Evolutionary conservation across 2,113 vertebrate species (phyloP).

Genomic region (Mormoops blainvillei): DNA sequence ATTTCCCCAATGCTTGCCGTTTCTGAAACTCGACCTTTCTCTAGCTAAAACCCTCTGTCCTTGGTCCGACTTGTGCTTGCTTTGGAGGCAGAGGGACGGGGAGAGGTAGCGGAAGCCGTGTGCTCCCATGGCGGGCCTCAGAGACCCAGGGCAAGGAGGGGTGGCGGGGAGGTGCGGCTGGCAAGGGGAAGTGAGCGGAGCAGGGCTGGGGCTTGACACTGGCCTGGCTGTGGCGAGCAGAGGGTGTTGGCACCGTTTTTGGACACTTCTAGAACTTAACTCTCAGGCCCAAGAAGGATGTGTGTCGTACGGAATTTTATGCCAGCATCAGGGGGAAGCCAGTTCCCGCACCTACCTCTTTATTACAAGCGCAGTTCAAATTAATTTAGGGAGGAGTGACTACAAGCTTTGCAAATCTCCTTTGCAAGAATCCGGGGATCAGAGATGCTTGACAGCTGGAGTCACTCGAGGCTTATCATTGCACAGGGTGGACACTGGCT

Average conservation of each 20-base stretch:
- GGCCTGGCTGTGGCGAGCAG: fast-evolving
- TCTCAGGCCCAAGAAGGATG: background rate
- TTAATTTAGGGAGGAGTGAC: constrained; percentile 14
- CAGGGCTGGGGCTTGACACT: background rate
- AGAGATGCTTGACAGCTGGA: background rate
- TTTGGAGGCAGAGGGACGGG: background rate
- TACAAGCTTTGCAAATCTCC: background rate
- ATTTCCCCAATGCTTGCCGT: background rate
- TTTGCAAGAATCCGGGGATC: background rate
- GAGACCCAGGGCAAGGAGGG: no score
- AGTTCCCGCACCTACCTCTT: background rate
- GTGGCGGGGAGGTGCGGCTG: background rate
- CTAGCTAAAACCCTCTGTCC: background rate
- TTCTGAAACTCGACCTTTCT: constrained; percentile 33
- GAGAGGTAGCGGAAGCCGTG: background rate
- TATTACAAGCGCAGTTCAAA: background rate
- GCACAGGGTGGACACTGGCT: background rate
- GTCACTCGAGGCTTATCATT: background rate
- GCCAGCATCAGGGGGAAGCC: background rate
- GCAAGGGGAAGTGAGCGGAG: no score
- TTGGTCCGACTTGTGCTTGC: constrained; percentile 16
- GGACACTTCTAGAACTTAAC: background rate
- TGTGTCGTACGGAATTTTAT: background rate
- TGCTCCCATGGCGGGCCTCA: no score
- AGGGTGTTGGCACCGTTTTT: no score